Conservation (phyloP, 2,113 vertebrate species). For the Chrysemys picta region DNA sequence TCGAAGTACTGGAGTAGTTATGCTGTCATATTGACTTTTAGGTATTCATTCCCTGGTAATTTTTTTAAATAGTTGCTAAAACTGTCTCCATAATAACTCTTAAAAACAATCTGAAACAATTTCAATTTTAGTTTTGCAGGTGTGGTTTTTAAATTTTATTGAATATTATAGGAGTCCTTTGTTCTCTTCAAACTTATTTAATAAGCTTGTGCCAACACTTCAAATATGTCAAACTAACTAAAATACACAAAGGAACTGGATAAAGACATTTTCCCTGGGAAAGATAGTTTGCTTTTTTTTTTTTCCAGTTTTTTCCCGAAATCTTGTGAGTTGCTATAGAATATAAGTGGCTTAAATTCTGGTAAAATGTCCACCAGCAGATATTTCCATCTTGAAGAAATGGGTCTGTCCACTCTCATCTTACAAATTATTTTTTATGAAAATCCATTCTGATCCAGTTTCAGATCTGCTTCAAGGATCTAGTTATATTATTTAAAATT, state of each 20-base stretch:
- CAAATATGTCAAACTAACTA: neutral
- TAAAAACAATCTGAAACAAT: neutral
- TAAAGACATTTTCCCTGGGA: neutral
- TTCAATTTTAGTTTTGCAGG: neutral
- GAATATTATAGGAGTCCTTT: neutral
- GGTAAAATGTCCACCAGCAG: neutral
- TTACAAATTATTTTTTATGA: neutral
- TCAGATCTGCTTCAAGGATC: neutral
- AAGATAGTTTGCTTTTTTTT: neutral
- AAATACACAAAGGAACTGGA: neutral
- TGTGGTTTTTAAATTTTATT: neutral
- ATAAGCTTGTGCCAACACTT: neutral
- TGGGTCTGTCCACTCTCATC: neutral
- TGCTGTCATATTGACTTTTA: neutral
- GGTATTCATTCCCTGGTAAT: neutral
- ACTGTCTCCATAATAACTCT: neutral
- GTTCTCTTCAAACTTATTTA: neutral
- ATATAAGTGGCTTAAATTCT: neutral
- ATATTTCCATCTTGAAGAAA: neutral
- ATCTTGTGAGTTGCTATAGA: neutral
- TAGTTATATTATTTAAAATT: neutral
- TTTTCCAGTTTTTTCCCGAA: neutral
- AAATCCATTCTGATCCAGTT: neutral
- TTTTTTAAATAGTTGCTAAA: neutral
- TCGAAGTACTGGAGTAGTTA: slow-evolving; percentile 23